Percentiles rank a stretch among this genome's conserved stretches.
Conservation (phyloP, 1,140 invertebrate genomes). For the Diabrotica undecimpunctata region DNA sequence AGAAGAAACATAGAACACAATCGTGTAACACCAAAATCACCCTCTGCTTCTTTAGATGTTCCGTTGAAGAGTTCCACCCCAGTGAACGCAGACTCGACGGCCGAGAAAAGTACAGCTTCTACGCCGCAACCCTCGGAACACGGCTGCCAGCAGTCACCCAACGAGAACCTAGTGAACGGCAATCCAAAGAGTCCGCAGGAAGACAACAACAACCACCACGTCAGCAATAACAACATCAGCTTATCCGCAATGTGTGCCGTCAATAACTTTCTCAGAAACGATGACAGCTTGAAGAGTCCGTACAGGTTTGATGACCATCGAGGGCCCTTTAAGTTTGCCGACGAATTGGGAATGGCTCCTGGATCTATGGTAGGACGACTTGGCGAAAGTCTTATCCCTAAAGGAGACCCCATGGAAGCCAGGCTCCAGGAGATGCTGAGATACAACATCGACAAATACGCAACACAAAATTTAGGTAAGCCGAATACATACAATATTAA, state of each 20-base stretch:
- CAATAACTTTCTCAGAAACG: constrained; percentile 50
- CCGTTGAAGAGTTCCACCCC: constrained; percentile 46
- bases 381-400: constrained; percentile 83
- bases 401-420: constrained; percentile 88
- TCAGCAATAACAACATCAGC: constrained; percentile 55
- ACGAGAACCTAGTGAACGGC: constrained; percentile 40
- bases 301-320: constrained; percentile 73
- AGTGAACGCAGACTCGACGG: constrained; percentile 37
- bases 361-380: constrained; percentile 72
- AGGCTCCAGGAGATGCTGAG: constrained; percentile 87
- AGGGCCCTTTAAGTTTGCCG: constrained; percentile 70
- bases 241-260: constrained; percentile 45
- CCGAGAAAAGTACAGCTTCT: constrained; percentile 44
- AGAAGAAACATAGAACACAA: constrained; percentile 63
- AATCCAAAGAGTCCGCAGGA: constrained; percentile 56
- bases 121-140: constrained; percentile 40
- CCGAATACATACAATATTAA: no score
- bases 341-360: constrained; percentile 66
- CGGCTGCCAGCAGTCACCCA: constrained; percentile 36
- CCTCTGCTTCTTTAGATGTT: constrained; percentile 27
- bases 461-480: constrained; percentile 72
- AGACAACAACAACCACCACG: constrained; percentile 53
- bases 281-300: constrained; percentile 61
- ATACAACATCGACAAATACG: constrained; percentile 91
- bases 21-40: constrained; percentile 48